phyloP scores from a whole-genome alignment of 2,888 invertebrate genomes.

The Muscina levida region DNA sequence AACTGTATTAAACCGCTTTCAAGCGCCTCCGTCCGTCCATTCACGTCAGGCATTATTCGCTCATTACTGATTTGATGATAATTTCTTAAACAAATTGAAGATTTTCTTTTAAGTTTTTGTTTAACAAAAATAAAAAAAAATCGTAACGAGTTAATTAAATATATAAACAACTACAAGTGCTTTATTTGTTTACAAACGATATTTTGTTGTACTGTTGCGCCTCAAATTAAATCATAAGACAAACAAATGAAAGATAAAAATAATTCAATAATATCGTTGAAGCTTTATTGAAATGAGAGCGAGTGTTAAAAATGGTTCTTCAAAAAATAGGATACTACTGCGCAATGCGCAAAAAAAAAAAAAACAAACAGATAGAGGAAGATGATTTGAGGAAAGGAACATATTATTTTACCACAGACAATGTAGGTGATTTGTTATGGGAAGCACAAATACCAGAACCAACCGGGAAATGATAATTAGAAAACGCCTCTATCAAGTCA shows the following conservation, averaged over 20 bases:
- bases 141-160: neutral
- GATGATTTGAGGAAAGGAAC: too few relatives aligned
- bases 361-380: too few relatives aligned
- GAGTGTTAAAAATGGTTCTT: too few relatives aligned
- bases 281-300: too few relatives aligned
- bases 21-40: neutral
- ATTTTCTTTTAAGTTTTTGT: neutral
- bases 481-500: too few relatives aligned
- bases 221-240: constrained; percentile 28
- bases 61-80: constrained; percentile 39
- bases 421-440: too few relatives aligned
- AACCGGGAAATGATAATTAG: too few relatives aligned
- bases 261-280: neutral
- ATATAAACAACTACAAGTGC: constrained; percentile 40
- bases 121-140: constrained; percentile 22
- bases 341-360: too few relatives aligned
- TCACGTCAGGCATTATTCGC: neutral
- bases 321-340: too few relatives aligned
- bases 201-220: constrained; percentile 5
- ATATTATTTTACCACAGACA: too few relatives aligned
- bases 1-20: neutral
- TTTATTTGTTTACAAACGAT: constrained; percentile 40
- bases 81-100: constrained; percentile 53
- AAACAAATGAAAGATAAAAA: constrained; percentile 14
- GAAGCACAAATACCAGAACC: too few relatives aligned